Percentiles rank a stretch among this genome's conserved stretches.
Evolutionary conservation across 1,140 invertebrate species (phyloP).

Genomic region (Pollicipes pollicipes): DNA sequence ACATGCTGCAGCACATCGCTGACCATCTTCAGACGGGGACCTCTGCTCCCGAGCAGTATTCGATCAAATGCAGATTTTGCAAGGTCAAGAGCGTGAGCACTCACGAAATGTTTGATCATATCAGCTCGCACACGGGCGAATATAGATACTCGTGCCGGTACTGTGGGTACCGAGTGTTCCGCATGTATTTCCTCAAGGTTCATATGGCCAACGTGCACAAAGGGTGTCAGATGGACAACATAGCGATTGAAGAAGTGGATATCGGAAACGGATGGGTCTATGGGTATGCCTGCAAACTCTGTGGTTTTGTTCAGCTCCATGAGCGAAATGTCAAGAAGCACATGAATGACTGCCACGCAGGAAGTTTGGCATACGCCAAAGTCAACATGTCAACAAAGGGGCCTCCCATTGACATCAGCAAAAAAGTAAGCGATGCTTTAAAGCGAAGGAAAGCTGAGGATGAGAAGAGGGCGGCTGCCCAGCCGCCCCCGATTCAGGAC

Average conservation of each 20-base stretch:
- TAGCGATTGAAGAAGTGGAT: background rate
- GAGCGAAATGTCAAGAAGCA: background rate
- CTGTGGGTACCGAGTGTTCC: background rate
- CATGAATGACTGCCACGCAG: background rate
- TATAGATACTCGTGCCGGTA: background rate
- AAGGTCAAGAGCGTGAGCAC: background rate
- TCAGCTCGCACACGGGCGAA: background rate
- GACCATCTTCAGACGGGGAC: background rate
- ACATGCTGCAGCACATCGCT: background rate
- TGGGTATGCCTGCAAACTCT: background rate
- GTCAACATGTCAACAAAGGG: background rate
- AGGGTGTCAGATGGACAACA: background rate
- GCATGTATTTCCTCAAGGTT: background rate
- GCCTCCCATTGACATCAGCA: background rate
- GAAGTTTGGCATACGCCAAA: background rate
- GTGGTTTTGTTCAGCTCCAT: background rate
- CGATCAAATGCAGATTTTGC: background rate
- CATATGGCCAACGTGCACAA: background rate
- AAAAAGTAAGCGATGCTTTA: background rate
- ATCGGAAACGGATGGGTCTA: background rate
- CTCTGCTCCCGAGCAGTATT: background rate
- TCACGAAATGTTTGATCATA: background rate
- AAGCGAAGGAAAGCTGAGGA: background rate
- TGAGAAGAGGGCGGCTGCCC: background rate
- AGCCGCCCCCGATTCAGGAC: background rate